Conservation (phyloP, 92 coral and sea anemone species). For the Parazoanthus darwini region DNA sequence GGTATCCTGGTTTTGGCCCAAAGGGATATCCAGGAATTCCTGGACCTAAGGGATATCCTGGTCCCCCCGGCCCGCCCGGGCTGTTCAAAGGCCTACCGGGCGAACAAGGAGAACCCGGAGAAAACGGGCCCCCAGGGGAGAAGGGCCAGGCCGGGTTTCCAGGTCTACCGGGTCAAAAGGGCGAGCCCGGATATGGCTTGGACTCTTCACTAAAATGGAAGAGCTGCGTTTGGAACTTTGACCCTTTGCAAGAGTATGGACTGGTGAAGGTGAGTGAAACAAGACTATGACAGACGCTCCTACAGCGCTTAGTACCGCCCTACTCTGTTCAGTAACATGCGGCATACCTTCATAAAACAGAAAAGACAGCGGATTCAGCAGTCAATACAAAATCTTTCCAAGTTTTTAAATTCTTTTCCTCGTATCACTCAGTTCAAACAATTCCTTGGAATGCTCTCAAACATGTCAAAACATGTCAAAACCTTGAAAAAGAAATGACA, state of each 20-base stretch:
- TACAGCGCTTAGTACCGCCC: no score
- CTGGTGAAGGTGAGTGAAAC: constrained; percentile 53
- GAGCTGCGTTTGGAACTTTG: constrained; percentile 70
- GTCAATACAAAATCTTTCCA: no score
- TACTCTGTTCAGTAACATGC: no score
- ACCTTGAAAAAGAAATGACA: no score
- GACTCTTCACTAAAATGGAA: constrained; percentile 57
- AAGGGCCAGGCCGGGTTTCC: constrained; percentile 69
- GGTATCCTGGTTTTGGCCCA: constrained; percentile 46
- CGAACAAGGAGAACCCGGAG: constrained; percentile 52
- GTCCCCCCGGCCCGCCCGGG: constrained; percentile 53
- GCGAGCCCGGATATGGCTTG: constrained; percentile 53
- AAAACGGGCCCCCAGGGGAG: constrained; percentile 49
- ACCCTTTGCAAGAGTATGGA: constrained; percentile 69
- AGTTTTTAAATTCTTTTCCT: no score
- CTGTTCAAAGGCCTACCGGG: constrained; percentile 52
- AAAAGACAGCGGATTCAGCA: no score
- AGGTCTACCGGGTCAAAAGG: constrained; percentile 63
- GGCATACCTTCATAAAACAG: no score
- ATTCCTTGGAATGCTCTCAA: no score
- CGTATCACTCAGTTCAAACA: no score
- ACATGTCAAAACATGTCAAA: no score
- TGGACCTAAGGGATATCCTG: constrained; percentile 58
- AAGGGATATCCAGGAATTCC: constrained; percentile 61
- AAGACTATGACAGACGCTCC: no score